Conservation (phyloP, 2,888 invertebrate species). For the Chalcis sispes region DNA sequence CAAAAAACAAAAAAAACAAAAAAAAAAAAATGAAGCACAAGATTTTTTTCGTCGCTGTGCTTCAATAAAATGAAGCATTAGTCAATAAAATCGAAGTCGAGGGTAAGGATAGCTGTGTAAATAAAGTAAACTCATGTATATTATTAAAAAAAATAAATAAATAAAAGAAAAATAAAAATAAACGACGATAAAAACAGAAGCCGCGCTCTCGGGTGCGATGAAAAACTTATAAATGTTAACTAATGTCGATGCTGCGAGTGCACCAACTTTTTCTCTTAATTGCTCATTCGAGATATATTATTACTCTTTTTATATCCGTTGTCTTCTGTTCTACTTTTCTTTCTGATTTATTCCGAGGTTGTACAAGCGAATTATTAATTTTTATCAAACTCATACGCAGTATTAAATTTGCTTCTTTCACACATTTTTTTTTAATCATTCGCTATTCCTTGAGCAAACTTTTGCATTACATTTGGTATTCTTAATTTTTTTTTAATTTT, state of each 20-base stretch:
- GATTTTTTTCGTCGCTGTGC: slow-evolving; percentile 61
- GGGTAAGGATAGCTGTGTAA: slow-evolving; percentile 58
- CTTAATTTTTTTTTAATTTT: slow-evolving; percentile 8
- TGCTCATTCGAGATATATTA: slow-evolving; percentile 43
- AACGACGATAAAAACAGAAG: slow-evolving; percentile 26
- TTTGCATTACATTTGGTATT: slow-evolving; percentile 17
- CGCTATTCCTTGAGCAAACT: slow-evolving; percentile 27
- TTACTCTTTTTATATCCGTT: slow-evolving; percentile 52
- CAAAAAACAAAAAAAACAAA: slow-evolving; percentile 27
- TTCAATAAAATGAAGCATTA: slow-evolving; percentile 63
- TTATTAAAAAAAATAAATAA: slow-evolving; percentile 21
- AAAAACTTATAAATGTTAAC: slow-evolving; percentile 65
- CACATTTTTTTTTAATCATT: slow-evolving; percentile 32
- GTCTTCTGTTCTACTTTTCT: slow-evolving; percentile 48
- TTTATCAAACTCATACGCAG: slow-evolving; percentile 35
- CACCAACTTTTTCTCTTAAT: slow-evolving; percentile 64
- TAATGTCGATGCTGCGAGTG: slow-evolving; percentile 66
- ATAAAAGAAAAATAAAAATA: neutral
- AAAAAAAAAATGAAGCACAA: slow-evolving; percentile 65
- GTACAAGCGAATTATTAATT: slow-evolving; percentile 16
- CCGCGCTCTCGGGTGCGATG: slow-evolving; percentile 58
- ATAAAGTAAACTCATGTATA: slow-evolving; percentile 58
- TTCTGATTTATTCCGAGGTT: slow-evolving; percentile 11
- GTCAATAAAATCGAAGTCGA: slow-evolving; percentile 64
- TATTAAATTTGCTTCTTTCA: slow-evolving; percentile 38